These are phyloP conservation scores for Cichlasoma orientale DNA, from an alignment of 2,797 vertebrate species.

Conservation along the genomic window DNA sequence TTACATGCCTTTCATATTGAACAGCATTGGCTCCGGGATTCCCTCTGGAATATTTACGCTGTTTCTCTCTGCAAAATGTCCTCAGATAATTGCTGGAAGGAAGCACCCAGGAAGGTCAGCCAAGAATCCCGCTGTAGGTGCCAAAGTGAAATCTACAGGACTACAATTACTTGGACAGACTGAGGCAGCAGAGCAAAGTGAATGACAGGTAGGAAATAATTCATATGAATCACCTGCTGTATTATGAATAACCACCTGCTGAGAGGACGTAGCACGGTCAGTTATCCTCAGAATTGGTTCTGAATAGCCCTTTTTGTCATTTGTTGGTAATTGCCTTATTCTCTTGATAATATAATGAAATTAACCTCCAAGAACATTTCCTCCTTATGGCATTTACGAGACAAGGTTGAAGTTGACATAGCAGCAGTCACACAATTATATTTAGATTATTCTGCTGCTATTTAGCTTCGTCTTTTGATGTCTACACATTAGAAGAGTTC, in stretches of 20 bases:
- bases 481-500: conserved; percentile 36
- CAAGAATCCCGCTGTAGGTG: conserved; percentile 70
- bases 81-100: conserved; percentile 75
- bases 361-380: conserved; percentile 66
- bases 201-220: conserved; percentile 81
- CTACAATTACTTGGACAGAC: conserved; percentile 73
- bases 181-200: conserved; percentile 66
- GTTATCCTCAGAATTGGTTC: conserved; percentile 69
- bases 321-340: conserved; percentile 78
- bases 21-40: conserved; percentile 35
- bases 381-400: conserved; percentile 70
- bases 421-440: conserved; percentile 64
- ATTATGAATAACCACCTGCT: conserved; percentile 76
- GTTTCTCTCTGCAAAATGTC: conserved; percentile 42
- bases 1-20: conserved; percentile 1
- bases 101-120: conserved; percentile 74
- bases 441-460: conserved; percentile 57
- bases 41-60: conserved; percentile 63
- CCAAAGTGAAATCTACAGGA: conserved; percentile 74
- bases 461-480: conserved; percentile 45
- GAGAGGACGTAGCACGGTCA: conserved; percentile 72
- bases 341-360: conserved; percentile 74
- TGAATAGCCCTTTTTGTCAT: conserved; percentile 70
- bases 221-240: conserved; percentile 75
- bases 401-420: conserved; percentile 72